phyloP scores from a whole-genome alignment of 2,888 invertebrate genomes.

The Digitonthophagus gazella region DNA sequence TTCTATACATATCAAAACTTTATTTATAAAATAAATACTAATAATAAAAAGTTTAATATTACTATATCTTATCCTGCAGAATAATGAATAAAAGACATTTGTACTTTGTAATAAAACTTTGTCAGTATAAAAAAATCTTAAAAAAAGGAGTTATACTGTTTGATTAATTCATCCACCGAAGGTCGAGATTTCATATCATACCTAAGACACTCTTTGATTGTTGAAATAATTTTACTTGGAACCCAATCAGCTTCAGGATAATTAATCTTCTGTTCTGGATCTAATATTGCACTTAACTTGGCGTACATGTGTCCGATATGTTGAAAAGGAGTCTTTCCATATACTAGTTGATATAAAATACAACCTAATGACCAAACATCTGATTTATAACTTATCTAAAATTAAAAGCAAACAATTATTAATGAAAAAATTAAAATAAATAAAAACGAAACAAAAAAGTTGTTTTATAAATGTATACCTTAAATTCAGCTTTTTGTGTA shows the following conservation, averaged over 20 bases:
- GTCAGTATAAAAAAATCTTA: slow-evolving; percentile 14
- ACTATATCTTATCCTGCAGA: no score
- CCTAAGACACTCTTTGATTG: slow-evolving; percentile 70
- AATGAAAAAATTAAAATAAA: not conserved
- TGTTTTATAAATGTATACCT: slow-evolving; percentile 36
- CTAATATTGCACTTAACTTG: slow-evolving; percentile 76
- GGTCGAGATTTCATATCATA: slow-evolving; percentile 73
- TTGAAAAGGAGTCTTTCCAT: slow-evolving; percentile 87
- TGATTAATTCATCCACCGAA: slow-evolving; percentile 69
- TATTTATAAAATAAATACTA: no score
- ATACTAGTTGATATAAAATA: slow-evolving; percentile 90
- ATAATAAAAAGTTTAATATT: no score
- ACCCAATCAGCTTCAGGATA: slow-evolving; percentile 63
- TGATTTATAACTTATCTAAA: slow-evolving; percentile 82
- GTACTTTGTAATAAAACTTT: not conserved
- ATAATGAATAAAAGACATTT: not conserved
- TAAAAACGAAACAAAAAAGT: not conserved
- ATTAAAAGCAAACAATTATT: not conserved
- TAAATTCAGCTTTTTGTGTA: slow-evolving; percentile 52
- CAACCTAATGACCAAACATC: slow-evolving; percentile 99
- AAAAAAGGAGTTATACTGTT: slow-evolving; percentile 19
- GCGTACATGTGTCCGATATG: slow-evolving; percentile 69
- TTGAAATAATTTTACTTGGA: slow-evolving; percentile 60
- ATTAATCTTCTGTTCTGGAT: slow-evolving; percentile 69
- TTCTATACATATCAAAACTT: no score